phyloP scores from a whole-genome alignment of 2,888 invertebrate species.

The Tupiocoris notatus region DNA sequence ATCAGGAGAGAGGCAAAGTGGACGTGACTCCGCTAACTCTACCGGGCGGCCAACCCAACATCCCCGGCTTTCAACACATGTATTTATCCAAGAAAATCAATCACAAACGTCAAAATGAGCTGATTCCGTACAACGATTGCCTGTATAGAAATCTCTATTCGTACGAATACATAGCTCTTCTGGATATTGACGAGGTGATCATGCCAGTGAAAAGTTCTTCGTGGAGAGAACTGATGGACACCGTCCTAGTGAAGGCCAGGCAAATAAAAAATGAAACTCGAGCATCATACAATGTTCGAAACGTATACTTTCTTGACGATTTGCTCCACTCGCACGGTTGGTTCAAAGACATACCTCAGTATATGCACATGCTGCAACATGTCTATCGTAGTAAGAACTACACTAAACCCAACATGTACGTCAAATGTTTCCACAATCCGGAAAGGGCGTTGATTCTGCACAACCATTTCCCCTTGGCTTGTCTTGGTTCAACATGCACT shows the following conservation, averaged over 20 bases:
- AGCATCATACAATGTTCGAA: slow-evolving; percentile 83
- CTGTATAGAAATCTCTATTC: slow-evolving; percentile 87
- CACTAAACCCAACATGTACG: slow-evolving; percentile 88
- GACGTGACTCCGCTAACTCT: slow-evolving; percentile 78
- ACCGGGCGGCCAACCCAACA: slow-evolving; percentile 87
- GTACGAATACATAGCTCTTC: slow-evolving; percentile 84
- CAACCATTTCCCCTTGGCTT: slow-evolving; percentile 89
- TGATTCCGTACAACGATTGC: slow-evolving; percentile 95
- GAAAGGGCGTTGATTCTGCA: slow-evolving; percentile 84
- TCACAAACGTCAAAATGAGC: slow-evolving; percentile 90
- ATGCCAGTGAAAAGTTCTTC: slow-evolving; percentile 74
- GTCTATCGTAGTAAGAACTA: slow-evolving; percentile 86
- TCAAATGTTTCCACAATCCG: slow-evolving; percentile 92
- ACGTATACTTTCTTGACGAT: slow-evolving; percentile 90
- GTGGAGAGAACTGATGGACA: slow-evolving; percentile 77
- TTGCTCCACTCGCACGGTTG: slow-evolving; percentile 76
- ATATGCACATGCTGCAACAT: slow-evolving; percentile 93
- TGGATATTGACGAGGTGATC: slow-evolving; percentile 93
- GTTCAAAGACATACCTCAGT: slow-evolving; percentile 74
- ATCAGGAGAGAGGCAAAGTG: slow-evolving; percentile 65
- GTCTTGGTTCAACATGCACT: slow-evolving; percentile 75
- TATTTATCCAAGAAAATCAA: slow-evolving; percentile 88
- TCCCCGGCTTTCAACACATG: slow-evolving; percentile 82
- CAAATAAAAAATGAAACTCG: slow-evolving; percentile 66
- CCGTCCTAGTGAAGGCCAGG: slow-evolving; percentile 67